Evolutionary conservation across 53 echinoderm and acorn worm species (phyloP).

Genomic region (Echinometra lucunter): DNA sequence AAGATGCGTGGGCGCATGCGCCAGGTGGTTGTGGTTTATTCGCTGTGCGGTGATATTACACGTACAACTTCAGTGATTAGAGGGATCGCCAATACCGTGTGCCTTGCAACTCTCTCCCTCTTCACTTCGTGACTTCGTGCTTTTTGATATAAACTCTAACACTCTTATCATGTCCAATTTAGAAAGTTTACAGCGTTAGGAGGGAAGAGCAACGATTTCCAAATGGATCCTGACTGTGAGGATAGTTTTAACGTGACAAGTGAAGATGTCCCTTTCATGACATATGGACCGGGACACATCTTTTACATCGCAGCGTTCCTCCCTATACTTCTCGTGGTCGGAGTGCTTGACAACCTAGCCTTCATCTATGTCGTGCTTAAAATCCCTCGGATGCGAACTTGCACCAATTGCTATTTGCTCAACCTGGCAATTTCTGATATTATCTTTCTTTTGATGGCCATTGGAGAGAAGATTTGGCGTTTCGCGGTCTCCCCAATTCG

Average conservation of each 20-base stretch:
- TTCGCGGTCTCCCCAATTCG: constrained; percentile 76
- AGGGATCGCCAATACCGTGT: background rate
- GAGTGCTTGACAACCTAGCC: constrained; percentile 82
- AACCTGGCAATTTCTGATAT: constrained; percentile 86
- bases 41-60: background rate
- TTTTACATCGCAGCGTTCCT: constrained; percentile 78
- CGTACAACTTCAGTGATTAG: constrained; percentile 23
- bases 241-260: constrained; percentile 43
- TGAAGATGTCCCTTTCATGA: constrained; percentile 51
- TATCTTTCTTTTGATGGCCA: constrained; percentile 84
- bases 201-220: constrained; percentile 1
- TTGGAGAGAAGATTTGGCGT: constrained; percentile 81
- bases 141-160: constrained; percentile 34
- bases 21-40: background rate
- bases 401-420: constrained; percentile 92
- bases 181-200: constrained; percentile 25
- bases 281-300: constrained; percentile 66
- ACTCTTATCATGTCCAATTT: constrained; percentile 22
- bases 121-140: constrained; percentile 52
- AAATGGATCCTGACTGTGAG: constrained; percentile 50
- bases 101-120: constrained; percentile 27
- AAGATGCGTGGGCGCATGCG: constrained; percentile 28
- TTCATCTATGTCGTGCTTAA: constrained; percentile 87
- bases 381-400: constrained; percentile 86
- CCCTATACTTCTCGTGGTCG: constrained; percentile 82